Base-by-base conservation (phyloP, 1,140 invertebrate genomes). In the Alviniconcha marisindica region DNA sequence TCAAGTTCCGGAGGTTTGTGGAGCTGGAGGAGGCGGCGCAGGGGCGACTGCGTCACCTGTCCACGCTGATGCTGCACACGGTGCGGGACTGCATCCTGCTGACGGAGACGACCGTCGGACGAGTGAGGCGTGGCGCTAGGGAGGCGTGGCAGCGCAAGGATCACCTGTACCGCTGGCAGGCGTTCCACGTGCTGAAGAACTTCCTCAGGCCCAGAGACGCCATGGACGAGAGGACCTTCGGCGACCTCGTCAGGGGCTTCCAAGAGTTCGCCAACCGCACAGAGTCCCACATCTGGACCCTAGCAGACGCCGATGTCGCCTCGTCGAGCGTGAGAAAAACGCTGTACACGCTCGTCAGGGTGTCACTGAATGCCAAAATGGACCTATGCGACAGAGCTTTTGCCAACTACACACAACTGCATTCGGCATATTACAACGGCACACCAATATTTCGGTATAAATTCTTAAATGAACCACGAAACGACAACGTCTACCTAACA, bases 211-310 rank as follows among this genome's bases (percentile, higher is more conserved):
- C 54, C 1, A 66, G 87, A 18, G 84, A 89, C 54, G 89, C 87
- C 0, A 89, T 89, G 89, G 88, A 89, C 28, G 89, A 90, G 81
- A 77, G 88, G 56, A 89, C 88, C 31, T 81, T 89, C 21, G 81
- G 69, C 14, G 78, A 84, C 66, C 38, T 90, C 10, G 83, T 84
- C n/a, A 78, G 83, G n/a, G 87, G 86, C 21, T 90, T 88, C 54
- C 76, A 79, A 38, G 76, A 83, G 38, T 73, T 66, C 63, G 36
- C 63, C 48, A 78, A 69, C 40, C 76, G 69, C 14, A 51, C 77
- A 7, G 77, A 54, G 28, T 71, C 77, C 18, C n/a, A 63, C 10
- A 79, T 83, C n/a, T 48, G 66, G 28, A 31, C 48, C 10, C 36
- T 83, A 24, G 76, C 36, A 33, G 56, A 71, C 31, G 31, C 28